A percentile compares a stretch with the other conserved stretches of the same genome.
phyloP scores from a whole-genome alignment of 2,888 invertebrate genomes.

The Lypha dubia region DNA sequence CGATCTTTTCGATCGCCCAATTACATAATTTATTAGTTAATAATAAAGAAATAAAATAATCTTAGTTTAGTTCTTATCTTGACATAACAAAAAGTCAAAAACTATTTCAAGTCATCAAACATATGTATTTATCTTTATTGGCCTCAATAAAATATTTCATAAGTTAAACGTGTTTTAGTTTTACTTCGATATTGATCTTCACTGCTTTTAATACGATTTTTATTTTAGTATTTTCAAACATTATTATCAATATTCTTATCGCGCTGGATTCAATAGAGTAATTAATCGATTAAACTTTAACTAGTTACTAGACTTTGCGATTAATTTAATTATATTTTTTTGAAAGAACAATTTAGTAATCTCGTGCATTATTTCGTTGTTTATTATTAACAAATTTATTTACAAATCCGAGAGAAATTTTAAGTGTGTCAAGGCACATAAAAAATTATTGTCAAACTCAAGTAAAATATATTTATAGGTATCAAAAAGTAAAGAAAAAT shows the following conservation, averaged over 20 bases:
- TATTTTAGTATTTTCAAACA: neutral
- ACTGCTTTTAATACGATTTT: neutral
- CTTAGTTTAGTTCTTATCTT: neutral
- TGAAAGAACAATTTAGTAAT: too few species aligned
- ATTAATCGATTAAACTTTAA: neutral
- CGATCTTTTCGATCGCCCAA: too few species aligned
- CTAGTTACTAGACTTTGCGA: neutral
- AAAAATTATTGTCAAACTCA: too few species aligned
- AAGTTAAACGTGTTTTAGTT: neutral
- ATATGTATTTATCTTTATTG: neutral
- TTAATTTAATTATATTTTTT: too few species aligned
- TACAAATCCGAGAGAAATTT: too few species aligned
- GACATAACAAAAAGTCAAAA: neutral
- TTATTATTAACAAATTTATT: too few species aligned
- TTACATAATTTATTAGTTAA: too few species aligned
- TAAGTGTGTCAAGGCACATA: too few species aligned
- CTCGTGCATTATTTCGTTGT: too few species aligned
- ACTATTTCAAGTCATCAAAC: neutral
- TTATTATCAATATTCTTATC: neutral
- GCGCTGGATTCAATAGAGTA: neutral
- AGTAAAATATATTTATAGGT: too few species aligned
- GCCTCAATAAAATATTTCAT: neutral
- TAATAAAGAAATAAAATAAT: neutral
- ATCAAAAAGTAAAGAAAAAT: too few species aligned
- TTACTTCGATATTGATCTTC: constrained; percentile 35